phyloP scores from a whole-genome alignment of 2,113 vertebrate species.

The Crocuta crocuta region DNA sequence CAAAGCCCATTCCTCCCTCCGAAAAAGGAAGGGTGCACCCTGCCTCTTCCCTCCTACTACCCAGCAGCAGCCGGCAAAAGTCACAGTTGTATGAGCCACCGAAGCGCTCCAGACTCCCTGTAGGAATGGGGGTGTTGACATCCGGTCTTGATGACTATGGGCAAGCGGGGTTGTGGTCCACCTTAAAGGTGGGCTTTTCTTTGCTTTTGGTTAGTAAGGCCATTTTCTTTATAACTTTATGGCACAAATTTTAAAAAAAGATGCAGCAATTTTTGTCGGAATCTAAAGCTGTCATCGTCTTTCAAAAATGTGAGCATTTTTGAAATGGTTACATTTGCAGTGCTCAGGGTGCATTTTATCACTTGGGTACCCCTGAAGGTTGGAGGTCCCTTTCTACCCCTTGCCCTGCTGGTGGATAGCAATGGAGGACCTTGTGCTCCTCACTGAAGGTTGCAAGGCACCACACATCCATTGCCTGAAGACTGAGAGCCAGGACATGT shows the following conservation, averaged over 20 bases:
- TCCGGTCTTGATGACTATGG: background rate
- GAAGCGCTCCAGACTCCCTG: background rate
- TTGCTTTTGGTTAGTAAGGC: constrained; percentile 18
- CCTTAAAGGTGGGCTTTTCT: background rate
- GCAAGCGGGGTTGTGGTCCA: background rate
- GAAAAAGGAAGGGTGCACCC: background rate
- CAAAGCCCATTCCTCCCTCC: background rate
- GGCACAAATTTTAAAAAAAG: background rate
- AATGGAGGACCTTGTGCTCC: background rate
- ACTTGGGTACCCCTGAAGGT: background rate
- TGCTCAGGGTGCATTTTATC: background rate
- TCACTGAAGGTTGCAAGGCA: background rate
- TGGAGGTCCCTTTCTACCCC: background rate
- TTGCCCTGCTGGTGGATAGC: background rate
- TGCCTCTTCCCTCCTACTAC: background rate
- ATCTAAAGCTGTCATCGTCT: background rate
- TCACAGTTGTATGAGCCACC: too few relatives aligned
- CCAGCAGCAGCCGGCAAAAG: background rate
- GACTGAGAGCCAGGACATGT: background rate
- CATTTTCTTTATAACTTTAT: constrained; percentile 36
- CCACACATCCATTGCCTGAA: background rate
- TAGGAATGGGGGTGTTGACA: background rate
- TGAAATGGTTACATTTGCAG: background rate
- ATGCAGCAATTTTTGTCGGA: constrained; percentile 3
- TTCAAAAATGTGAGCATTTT: constrained; percentile 2